Evolutionary conservation across 2,113 vertebrate species (phyloP), one percentile per base, ranked within the genome.

Genomic region (Pachyramphus minor): DNA sequence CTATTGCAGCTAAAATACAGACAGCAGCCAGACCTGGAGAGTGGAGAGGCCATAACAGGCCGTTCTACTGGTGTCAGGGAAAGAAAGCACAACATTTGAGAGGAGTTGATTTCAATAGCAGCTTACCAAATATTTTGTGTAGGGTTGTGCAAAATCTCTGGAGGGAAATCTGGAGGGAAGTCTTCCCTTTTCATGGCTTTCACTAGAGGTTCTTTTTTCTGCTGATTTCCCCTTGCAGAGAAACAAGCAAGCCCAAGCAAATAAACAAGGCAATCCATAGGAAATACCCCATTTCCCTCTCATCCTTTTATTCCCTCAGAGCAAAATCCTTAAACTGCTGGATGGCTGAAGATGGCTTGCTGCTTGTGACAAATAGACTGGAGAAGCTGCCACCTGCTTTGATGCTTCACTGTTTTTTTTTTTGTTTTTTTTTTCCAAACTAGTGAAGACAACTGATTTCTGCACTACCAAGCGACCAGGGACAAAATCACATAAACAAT

Each of bases 261-360:
- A 94, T 84, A 90, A 96, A 93, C 76, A 92, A 90, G 42, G 55
- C 81, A 85, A 91, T 87, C 59, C 84, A 76, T 81, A 85, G 89
- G 94, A 97, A 96, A 91, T 80, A 56, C 27, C 63, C 81, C 47
- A 80, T 94, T 95, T 97, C 88, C 79, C 47, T 80, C 78, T 83
- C 75, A 91, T 72, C 56, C 45, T 93, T 91, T 90, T 44, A 80
- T 41, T 59, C 59, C 23, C 37, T 77, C 52, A 33, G 33, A 93
- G 90, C 68, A 87, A 93, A 89, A 60, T 89, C 81, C 90, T 89
- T 50, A 55, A 87, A 52, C 39, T 69, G 63, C 45, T 22, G 68
- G 25, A 12, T 27, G 60, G 45, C 59, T 93, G 79, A 59, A 81
- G 55, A 50, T 1, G 1, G 8, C 80, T 89, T 84, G 59, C 50